Evolutionary conservation across 2,113 vertebrate genomes (phyloP), one percentile per base, ranked within the genome.

Genomic region (Thamnophis sirtalis): DNA sequence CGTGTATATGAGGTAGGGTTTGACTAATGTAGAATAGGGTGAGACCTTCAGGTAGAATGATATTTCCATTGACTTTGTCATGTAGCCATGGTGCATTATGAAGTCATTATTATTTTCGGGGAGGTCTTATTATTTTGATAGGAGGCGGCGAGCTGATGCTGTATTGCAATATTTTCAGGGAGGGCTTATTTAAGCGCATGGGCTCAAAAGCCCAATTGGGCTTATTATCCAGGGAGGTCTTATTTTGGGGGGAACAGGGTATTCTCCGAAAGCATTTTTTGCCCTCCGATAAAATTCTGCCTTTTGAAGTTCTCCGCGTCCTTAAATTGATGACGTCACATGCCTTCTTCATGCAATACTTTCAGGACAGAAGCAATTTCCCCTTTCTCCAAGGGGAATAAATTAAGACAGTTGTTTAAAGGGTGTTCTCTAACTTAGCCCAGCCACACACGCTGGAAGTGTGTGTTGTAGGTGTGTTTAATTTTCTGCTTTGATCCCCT

Each of bases 341-440:
- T 93, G 68, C 93, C 49, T 93, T 93, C 49, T 93, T 93, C 92
- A 7, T 88, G 9, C 33, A 89, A 58, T 90, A 90, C 38, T 93
- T 94, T 93, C 86, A 90, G 73, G 87, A 88, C 94, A 95, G 91
- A 58, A 92, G 91, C n/a, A 87, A 56, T 0, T 3, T 68, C 91
- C 88, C 87, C 87, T 56, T 15, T 88, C 92, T 28, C 91, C 28
- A 91, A 68, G 51, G 93, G 88, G 91, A 49, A 91, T 90, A 92
- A 94, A 94, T 95, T 80, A 91, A 1, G 2, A 13, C 0, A 0
- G 43, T 53, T 91, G 80, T 92, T 93, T 93, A 51, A 94, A 95
- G 93, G 94, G 55, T 87, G 80, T 89, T 92, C 43, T 89, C 49
- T 91, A 94, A 90, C 89, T 93, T 93, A 92, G 90, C 50, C n/a